A percentile compares a stretch with the other conserved stretches of the same genome.
These are phyloP conservation scores for Hoplodrina blanda DNA, from an alignment of 2,888 invertebrate species.

Conservation along the genomic window DNA sequence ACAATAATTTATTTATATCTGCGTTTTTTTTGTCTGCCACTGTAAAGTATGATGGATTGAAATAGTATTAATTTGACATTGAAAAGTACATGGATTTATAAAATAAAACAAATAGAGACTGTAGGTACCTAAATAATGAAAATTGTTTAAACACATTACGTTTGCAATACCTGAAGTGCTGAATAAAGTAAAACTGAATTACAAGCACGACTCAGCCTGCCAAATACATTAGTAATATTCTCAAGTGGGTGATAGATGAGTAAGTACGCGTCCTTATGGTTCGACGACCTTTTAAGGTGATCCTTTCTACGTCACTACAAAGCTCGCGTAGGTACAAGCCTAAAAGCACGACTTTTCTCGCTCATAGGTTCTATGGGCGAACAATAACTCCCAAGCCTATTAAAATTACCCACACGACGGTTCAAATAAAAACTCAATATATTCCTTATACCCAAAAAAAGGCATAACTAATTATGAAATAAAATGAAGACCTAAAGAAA, in stretches of 20 bases:
- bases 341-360: too few relatives aligned
- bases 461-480: too few relatives aligned
- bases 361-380: too few relatives aligned
- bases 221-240: not conserved
- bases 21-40: slow-evolving; percentile 10
- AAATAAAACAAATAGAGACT: not conserved
- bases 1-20: slow-evolving; percentile 7
- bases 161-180: not conserved
- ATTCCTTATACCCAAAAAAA: too few relatives aligned
- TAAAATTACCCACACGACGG: too few relatives aligned
- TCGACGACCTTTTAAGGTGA: too few relatives aligned
- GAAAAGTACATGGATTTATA: not conserved
- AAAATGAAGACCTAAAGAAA: too few relatives aligned
- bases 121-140: not conserved
- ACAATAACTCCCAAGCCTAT: too few relatives aligned
- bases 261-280: too few relatives aligned
- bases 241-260: too few relatives aligned
- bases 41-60: slow-evolving; percentile 32
- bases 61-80: not conserved
- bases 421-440: too few relatives aligned
- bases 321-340: not conserved
- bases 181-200: not conserved
- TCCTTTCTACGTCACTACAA: not conserved
- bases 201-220: not conserved
- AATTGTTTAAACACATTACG: not conserved